Base-by-base conservation (phyloP, 2,113 vertebrate species). In the Apus apus region DNA sequence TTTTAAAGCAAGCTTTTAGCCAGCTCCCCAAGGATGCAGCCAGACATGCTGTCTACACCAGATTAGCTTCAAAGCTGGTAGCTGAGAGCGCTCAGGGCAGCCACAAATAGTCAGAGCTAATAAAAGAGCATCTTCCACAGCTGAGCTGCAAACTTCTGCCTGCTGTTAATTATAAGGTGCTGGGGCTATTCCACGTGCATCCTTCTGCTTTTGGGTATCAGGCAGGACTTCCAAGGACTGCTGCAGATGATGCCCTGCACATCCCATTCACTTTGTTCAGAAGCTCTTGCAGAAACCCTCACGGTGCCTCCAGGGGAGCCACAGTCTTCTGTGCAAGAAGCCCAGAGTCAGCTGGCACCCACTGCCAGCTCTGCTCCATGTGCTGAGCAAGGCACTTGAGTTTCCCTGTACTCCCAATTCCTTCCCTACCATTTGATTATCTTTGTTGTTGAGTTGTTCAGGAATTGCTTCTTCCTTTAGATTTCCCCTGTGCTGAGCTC, bases 61-160 rank as follows among this genome's bases (percentile, higher is more conserved):
- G 76, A 81, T 72, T 79, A 90, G 62, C 94, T 90, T 92, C 94
- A 90, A 87, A 97, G 92, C 80, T 8, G 50, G 30, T 7, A 84
- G 68, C 61, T 75, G 65, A 76, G 75, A 80, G 82, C 7, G 76
- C 79, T 89, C 75, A 60, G 88, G 73, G 88, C 80, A 89, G 73
- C 87, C 87, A 73, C 94, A 94, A 89, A 93, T 18, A 90, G 58
- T 53, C 61, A 61, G 70, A 87, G 92, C 66, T 70, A 88, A 94
- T 87, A 78, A 88, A 94, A 90, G 80, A 89, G 76, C 80, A 90
- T 58, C 65, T 85, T 89, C 83, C 43, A 46, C 54, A 85, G 57
- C 30, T 3, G 2, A 48, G 61, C 22, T 57, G 83, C 80, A 93
- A 89, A 92, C n/a, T 87, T 75, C 46, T 81, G 36, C 86, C 61